Conservation (phyloP, 2,797 vertebrate genomes). For the Falco peregrinus region DNA sequence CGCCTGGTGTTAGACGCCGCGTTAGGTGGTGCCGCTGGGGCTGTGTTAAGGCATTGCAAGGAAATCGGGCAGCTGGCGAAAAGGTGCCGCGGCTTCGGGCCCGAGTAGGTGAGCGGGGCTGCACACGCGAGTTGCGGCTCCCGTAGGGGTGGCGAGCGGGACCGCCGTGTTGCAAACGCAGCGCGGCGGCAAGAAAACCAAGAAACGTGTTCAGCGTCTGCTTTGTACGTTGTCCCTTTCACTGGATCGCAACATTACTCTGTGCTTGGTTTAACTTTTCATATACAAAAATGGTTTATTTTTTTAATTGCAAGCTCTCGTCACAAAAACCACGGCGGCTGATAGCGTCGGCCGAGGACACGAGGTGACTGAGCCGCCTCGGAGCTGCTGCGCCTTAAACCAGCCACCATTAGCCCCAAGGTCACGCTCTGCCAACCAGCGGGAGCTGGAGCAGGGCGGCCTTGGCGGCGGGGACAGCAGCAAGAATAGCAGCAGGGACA, state of each 20-base stretch:
- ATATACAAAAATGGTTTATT: accelerated
- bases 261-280: background rate
- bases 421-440: background rate
- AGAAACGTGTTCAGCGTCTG: accelerated
- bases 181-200: background rate
- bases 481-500: too few relatives aligned
- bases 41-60: accelerated
- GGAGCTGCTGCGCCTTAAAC: background rate
- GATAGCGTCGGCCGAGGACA: background rate
- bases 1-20: too few relatives aligned
- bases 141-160: background rate
- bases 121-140: accelerated
- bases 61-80: accelerated
- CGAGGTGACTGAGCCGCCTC: background rate
- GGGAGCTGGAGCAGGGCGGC: accelerated
- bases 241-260: background rate
- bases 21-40: background rate
- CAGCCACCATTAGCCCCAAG: background rate
- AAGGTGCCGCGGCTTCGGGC: background rate
- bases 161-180: accelerated
- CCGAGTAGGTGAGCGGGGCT: accelerated
- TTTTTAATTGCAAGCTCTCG: background rate
- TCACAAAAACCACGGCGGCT: background rate
- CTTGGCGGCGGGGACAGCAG: background rate
- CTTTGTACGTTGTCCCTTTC: accelerated